Evolutionary conservation across 2,797 vertebrate species (phyloP).

Genomic region (Steatocranus sp.): DNA sequence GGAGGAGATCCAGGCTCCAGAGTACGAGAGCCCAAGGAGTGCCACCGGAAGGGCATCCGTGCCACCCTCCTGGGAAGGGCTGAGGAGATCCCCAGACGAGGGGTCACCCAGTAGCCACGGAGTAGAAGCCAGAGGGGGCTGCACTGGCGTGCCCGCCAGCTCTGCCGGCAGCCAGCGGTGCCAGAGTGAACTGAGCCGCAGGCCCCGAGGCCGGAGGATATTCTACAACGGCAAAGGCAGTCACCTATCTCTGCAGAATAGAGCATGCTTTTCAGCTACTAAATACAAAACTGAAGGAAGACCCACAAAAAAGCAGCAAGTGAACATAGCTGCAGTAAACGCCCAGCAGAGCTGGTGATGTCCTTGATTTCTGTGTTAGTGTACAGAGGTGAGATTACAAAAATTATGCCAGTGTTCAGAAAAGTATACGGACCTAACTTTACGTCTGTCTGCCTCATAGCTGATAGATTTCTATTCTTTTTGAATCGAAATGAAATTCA

Average conservation of each 20-base stretch:
- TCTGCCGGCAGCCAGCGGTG: too few relatives aligned
- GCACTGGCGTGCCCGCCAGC: too few relatives aligned
- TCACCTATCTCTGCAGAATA: neutral
- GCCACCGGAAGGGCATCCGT: too few relatives aligned
- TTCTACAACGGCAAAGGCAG: fast-evolving
- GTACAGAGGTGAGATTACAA: neutral
- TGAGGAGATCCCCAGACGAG: too few relatives aligned
- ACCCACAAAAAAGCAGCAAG: neutral
- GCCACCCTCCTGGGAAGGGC: too few relatives aligned
- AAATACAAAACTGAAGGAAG: neutral
- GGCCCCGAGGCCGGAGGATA: too few relatives aligned
- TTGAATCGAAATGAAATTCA: neutral
- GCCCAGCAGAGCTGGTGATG: neutral
- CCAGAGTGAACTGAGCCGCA: too few relatives aligned
- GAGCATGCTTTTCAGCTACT: neutral
- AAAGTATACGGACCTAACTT: neutral
- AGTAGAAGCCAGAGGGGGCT: too few relatives aligned
- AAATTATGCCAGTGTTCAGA: neutral
- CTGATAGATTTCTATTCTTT: neutral
- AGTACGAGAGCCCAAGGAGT: too few relatives aligned
- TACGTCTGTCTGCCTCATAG: fast-evolving
- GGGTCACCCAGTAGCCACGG: too few relatives aligned
- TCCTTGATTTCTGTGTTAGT: neutral
- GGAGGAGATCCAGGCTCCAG: too few relatives aligned
- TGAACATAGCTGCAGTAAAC: fast-evolving